Base-by-base conservation (phyloP, 2,797 vertebrate genomes). In the Harpagifer antarcticus region DNA sequence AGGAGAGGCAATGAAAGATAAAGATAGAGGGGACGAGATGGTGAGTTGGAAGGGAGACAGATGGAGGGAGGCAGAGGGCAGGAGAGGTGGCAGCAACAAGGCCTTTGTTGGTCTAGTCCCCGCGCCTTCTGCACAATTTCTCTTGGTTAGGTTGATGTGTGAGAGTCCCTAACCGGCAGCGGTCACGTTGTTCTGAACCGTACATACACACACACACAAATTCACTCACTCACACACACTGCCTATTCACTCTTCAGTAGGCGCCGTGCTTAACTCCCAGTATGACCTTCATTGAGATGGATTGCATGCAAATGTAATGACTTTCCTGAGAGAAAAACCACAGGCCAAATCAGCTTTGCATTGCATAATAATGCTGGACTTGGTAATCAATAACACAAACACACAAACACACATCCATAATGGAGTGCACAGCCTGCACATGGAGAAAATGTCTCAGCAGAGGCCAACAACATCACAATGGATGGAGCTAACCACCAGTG, bases 221-320 rank as follows among this genome's bases (percentile, higher is more conserved):
- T 53, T 55, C 64, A 48, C 31, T 64, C 71, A 75, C 50, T 50
- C 68, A 67, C 68, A 73, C 62, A 68, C 70, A 78, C 71, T 17
- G 50, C 69, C 67, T 84, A 76, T 90, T 89, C 83, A 78, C 85
- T 87, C 83, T 88, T 91, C 83, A 87, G 79, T 83, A 78, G 83
- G 85, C 74, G 49, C 74, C 62, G 47, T 88, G 87, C 85, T 93
- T 89, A 93, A 91, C 90, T 92, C 89, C 79, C 73, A 83, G 71
- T 84, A 91, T 93, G 91, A 93, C 91, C 91, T 94, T 94, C 92
- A 93, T 91, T 91, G 91, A 93, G 92, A 94, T 86, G 85, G 88
- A 93, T 91, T 85, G 90, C 91, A 92, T 94, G 89, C 92, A 92
- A 92, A 92, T 92, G 86, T 91, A 93, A 93, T 90, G 88, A 91